phyloP scores from a whole-genome alignment of 2,888 invertebrate genomes.

The Drosophila colorata region DNA sequence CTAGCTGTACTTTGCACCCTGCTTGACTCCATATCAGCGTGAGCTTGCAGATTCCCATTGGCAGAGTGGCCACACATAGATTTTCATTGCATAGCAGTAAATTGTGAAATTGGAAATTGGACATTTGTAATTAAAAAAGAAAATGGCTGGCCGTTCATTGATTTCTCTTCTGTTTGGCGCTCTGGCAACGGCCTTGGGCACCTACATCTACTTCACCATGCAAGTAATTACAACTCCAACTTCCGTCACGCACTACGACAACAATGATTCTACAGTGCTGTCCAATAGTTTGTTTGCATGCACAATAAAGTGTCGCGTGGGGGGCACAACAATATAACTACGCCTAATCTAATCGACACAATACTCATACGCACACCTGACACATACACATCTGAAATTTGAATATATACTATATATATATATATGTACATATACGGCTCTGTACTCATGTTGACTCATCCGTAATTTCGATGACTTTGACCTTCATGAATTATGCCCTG shows the following conservation, averaged over 20 bases:
- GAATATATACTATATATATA: not conserved
- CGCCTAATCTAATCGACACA: slow-evolving; percentile 26
- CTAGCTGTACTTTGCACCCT: slow-evolving; percentile 64
- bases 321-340: slow-evolving; percentile 1
- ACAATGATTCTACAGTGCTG: not conserved
- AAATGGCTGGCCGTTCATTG: slow-evolving; percentile 71
- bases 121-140: slow-evolving; percentile 24
- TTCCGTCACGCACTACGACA: slow-evolving; percentile 6
- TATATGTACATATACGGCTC: not conserved
- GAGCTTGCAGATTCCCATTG: slow-evolving; percentile 61
- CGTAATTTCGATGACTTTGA: slow-evolving; percentile 26
- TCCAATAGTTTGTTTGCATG: slow-evolving; percentile 26
- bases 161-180: slow-evolving; percentile 82
- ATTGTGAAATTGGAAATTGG: slow-evolving; percentile 59
- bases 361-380: slow-evolving; percentile 19
- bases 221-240: slow-evolving; percentile 78
- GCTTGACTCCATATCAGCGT: slow-evolving; percentile 56
- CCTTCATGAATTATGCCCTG: slow-evolving; percentile 41
- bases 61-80: slow-evolving; percentile 21
- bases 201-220: slow-evolving; percentile 79
- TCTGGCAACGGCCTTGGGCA: slow-evolving; percentile 81
- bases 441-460: slow-evolving; percentile 45
- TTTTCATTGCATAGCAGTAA: slow-evolving; percentile 1
- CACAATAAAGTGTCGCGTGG: slow-evolving; percentile 1
- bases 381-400: not conserved